Conservation (phyloP, 2,888 invertebrate species). For the Frankliniella intonsa region DNA sequence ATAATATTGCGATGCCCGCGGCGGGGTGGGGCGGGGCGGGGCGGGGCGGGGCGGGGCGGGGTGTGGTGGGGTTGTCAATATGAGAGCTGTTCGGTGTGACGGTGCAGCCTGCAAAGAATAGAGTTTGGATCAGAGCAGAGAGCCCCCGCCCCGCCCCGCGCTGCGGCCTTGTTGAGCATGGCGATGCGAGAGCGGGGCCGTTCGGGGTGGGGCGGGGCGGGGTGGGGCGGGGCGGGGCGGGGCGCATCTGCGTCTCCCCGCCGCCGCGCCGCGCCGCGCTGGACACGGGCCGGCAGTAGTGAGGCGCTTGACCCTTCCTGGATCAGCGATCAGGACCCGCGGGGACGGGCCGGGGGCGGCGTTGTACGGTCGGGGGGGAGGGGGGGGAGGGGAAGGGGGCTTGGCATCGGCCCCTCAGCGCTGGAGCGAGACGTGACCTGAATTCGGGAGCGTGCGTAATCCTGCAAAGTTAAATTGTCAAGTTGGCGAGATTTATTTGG, state of each 20-base stretch:
- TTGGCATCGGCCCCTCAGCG: slow-evolving; percentile 2
- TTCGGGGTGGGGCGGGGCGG: not conserved
- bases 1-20: too few species aligned
- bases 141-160: too few species aligned
- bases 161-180: too few species aligned
- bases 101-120: too few species aligned
- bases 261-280: not conserved
- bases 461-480: slow-evolving; percentile 26
- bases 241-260: too few species aligned
- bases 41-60: too few species aligned
- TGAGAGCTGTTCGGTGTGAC: too few species aligned
- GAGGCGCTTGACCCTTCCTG: slow-evolving; percentile 4
- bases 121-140: too few species aligned
- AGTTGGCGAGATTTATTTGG: slow-evolving; percentile 26
- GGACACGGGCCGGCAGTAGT: not conserved
- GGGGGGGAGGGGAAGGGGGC: not conserved
- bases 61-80: too few species aligned
- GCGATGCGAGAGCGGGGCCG: too few species aligned
- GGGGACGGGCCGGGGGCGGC: not conserved
- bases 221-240: not conserved
- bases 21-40: too few species aligned
- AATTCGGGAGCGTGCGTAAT: slow-evolving; percentile 26
- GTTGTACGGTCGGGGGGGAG: not conserved
- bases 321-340: slow-evolving; percentile 19
- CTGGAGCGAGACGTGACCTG: slow-evolving; percentile 9